Conservation (phyloP, 2,113 vertebrate species). For the Phalacrocorax brasilianus region DNA sequence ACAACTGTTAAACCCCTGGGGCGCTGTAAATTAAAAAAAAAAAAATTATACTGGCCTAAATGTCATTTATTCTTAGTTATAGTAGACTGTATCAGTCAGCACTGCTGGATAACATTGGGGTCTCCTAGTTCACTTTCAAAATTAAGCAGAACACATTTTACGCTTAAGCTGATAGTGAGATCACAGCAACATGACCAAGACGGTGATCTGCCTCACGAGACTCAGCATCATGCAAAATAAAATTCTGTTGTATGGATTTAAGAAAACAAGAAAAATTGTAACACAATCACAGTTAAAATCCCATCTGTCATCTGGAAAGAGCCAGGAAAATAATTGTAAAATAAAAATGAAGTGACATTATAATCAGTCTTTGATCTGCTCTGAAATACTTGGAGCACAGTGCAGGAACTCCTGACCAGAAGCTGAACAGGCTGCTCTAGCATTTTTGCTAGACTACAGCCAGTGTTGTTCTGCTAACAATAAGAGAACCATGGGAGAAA, state of each 20-base stretch:
- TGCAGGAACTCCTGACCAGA: neutral
- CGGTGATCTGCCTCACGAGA: neutral
- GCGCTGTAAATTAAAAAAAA: neutral
- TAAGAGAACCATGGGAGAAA: neutral
- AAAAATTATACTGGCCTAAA: neutral
- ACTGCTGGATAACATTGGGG: neutral
- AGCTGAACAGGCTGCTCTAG: neutral
- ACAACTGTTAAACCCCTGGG: neutral
- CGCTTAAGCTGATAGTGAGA: neutral
- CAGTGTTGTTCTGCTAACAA: neutral
- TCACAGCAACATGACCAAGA: neutral
- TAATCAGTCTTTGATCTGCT: neutral
- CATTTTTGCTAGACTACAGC: neutral
- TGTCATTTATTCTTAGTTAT: neutral
- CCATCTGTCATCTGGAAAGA: neutral
- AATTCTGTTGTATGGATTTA: neutral
- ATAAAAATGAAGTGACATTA: neutral
- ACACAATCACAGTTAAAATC: neutral
- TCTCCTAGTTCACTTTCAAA: neutral
- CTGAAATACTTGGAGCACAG: neutral
- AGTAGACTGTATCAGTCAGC: neutral
- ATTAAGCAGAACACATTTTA: neutral
- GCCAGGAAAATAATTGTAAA: neutral
- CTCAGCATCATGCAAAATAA: neutral
- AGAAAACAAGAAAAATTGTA: neutral